Evolutionary conservation across 2,888 invertebrate species (phyloP), one percentile per base, ranked within the genome.

Genomic region (Megaustenia siamemsis): DNA sequence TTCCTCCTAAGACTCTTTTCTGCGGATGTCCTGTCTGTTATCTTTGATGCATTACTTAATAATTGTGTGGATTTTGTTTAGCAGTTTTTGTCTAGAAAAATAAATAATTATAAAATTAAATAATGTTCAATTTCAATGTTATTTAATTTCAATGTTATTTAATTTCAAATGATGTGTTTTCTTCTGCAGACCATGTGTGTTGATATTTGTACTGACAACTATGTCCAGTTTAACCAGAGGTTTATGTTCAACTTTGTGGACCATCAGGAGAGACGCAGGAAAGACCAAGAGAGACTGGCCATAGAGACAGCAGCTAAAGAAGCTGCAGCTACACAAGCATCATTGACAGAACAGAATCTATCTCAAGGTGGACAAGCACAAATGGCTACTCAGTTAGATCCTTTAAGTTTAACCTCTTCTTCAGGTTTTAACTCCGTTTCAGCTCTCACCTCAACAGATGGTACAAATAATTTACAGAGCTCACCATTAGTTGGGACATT

Each of bases 211-310:
- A 94, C 95, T 21, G 94, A 94, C 35, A 96, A 96, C 92, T 95
- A 95, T 90, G 94, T 96, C n/a, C 94, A 94, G 79, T 95, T 94
- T 66, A 96, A 96, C 92, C 95, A 96, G 88, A 95, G 95, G 90
- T 92, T 95, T 84, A 96, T 96, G 95, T 93, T 95, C 88, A 94
- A 95, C 82, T 96, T 95, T 91, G 94, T 96, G 90, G 95, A 95
- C 91, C 94, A 95, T 40, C 96, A 96, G 90, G 95, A 95, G 66
- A 92, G 94, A 80, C 94, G 89, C 78, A 90, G 89, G 78, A 86
- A 90, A 69, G 89, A 88, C 1, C 87, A 86, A 49, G 84, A 81
- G 38, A 66, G 60, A 4, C 60, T 63, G 45, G 85, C 85, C 6
- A 40, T 63, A 24, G 80, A 86, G 75, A 60, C 75, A 63, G 82